Base-by-base conservation (phyloP, 2,888 invertebrate species). In the Drosophila paracracens region DNA sequence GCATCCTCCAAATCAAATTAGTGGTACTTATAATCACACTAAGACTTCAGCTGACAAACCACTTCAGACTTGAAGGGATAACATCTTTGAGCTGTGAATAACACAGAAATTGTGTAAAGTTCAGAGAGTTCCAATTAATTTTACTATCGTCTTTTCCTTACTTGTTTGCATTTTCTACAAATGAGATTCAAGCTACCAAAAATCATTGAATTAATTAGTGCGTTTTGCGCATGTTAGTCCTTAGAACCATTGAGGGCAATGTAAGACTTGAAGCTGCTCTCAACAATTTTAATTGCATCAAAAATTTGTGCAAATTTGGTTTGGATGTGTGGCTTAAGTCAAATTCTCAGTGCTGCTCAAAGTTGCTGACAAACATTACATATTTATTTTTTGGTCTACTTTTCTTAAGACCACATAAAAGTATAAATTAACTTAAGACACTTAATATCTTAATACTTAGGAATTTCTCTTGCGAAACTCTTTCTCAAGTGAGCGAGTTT, bases 131-230 rank as follows among this genome's bases (percentile, higher is more conserved):
- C 3, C 21, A 57, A 16, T 21, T 57, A 43, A 57, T 25, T 40
- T 21, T 31, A 7, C 21, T 2, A 11, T 29, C 38, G n/a, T 7
- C 21, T 21, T 21, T 13, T 46, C 40, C 21, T 31, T 27, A 43
- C 16, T 40, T 57, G 31, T 31, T 31, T 18, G 21, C 43, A 31
- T 31, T 43, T 16, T 4, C 21, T 31, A 6, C 31, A 43, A 43
- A 57, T 31, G 29, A 40, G 21, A 56, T 21, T 16, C 43, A 21
- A 21, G 40, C 40, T 40, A 31, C 16, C 43, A 29, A 31, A 31
- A 31, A 43, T 43, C 57, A 5, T 31, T 16, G 21, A 43, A 57
- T 57, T 57, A 57, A 57, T 57, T 57, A 43, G 57, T 57, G 29
- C 21, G 21, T 57, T 31, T 13, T 38, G 57, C 57, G 31, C 21